A percentile compares a stretch with the other conserved stretches of the same genome.
These are phyloP conservation scores for Malthinus flaveolus DNA, from an alignment of 2,888 invertebrate genomes.

Conservation along the genomic window DNA sequence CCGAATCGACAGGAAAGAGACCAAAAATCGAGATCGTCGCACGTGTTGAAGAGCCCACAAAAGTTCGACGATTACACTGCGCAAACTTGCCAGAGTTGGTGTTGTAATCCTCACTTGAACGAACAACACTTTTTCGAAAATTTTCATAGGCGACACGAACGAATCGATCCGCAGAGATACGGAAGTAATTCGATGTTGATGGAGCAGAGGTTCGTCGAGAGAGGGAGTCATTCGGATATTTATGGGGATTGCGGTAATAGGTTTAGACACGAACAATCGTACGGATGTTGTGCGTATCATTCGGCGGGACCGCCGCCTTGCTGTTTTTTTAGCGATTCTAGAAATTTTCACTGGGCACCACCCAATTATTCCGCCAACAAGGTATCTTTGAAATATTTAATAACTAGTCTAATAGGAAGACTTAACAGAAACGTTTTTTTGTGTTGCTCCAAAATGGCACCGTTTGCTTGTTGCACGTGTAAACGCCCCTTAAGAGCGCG, in stretches of 20 bases:
- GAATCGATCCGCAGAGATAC: constrained; percentile 55
- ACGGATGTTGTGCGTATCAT: constrained; percentile 50
- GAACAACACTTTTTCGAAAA: constrained; percentile 55
- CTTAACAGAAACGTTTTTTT: neutral
- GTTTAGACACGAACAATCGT: constrained; percentile 33
- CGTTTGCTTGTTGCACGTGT: no score
- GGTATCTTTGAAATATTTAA: constrained; percentile 19
- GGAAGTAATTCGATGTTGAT: constrained; percentile 56
- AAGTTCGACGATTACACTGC: constrained; percentile 46
- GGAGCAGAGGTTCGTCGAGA: constrained; percentile 41
- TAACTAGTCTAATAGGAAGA: no score
- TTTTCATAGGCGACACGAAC: constrained; percentile 62
- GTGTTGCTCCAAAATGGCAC: neutral
- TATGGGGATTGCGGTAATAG: constrained; percentile 43
- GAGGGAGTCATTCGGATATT: constrained; percentile 53
- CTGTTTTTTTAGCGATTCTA: constrained; percentile 46
- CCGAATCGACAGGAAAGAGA: constrained; percentile 64
- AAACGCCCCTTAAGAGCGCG: neutral
- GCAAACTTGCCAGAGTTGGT: constrained; percentile 47
- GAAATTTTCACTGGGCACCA: constrained; percentile 48
- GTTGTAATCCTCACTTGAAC: constrained; percentile 44
- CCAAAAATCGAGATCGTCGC: constrained; percentile 65
- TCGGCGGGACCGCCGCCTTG: constrained; percentile 46
- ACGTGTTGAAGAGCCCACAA: constrained; percentile 54
- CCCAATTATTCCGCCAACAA: constrained; percentile 40